Percentiles rank a stretch among this genome's conserved stretches.
Conservation (phyloP, 2,113 vertebrate genomes). For the Plotosus lineatus region DNA sequence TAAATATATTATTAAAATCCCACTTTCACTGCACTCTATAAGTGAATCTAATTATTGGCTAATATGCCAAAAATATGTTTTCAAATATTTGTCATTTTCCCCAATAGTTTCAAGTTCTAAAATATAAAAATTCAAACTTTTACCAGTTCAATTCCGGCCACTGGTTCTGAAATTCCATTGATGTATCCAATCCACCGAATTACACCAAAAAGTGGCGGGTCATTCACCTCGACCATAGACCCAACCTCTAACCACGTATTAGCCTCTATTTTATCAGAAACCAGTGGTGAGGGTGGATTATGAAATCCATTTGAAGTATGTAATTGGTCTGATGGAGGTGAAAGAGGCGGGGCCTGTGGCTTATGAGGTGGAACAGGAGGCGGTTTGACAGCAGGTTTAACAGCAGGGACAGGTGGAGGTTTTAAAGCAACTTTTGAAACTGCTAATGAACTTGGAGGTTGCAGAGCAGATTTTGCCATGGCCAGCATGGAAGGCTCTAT, state of each 20-base stretch:
- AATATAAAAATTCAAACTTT: background rate
- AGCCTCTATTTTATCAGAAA: conserved; percentile 8
- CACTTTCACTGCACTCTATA: background rate
- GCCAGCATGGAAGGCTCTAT: background rate
- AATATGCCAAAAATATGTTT: background rate
- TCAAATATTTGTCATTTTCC: background rate
- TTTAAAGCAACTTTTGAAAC: conserved; percentile 53
- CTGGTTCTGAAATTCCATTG: conserved; percentile 58
- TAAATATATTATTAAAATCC: background rate
- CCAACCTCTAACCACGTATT: conserved; percentile 69
- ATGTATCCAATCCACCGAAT: conserved; percentile 80
- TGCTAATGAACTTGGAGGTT: conserved; percentile 18
- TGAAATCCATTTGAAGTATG: conserved; percentile 54
- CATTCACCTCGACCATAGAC: conserved; percentile 81
- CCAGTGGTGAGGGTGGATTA: conserved; percentile 51
- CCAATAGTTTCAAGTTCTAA: background rate
- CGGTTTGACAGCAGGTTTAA: conserved; percentile 50
- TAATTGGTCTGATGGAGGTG: conserved; percentile 35
- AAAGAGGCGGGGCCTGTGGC: conserved; percentile 2
- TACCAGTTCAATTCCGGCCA: conserved; percentile 82
- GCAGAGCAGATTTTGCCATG: conserved; percentile 34
- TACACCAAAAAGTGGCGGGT: conserved; percentile 78
- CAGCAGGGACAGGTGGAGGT: conserved; percentile 45
- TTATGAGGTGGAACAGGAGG: conserved; percentile 48
- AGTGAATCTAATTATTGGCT: background rate